phyloP scores from a whole-genome alignment of 2,113 vertebrate species.

The Gallinago undulata region DNA sequence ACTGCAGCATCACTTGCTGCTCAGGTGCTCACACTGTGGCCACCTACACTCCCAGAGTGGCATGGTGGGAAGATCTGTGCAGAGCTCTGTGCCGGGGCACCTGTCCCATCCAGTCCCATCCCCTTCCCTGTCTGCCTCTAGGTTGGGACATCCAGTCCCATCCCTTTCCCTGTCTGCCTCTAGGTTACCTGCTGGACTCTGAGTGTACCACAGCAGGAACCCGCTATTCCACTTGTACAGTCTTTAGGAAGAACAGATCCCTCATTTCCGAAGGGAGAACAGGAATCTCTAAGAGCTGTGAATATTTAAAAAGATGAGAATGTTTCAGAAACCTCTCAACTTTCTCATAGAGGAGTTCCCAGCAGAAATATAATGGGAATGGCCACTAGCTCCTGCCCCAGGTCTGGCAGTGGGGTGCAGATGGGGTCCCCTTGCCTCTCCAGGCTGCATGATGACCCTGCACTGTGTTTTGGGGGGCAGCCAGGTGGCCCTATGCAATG shows the following conservation, averaged over 20 bases:
- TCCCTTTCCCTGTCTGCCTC: neutral
- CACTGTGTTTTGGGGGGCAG: rapidly evolving
- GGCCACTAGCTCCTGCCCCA: neutral
- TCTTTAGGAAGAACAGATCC: neutral
- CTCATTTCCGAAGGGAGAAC: neutral
- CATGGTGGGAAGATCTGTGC: neutral
- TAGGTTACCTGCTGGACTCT: neutral
- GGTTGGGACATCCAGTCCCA: neutral
- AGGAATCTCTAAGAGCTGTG: neutral
- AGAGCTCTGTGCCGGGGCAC: neutral
- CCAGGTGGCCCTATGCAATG: neutral
- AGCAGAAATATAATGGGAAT: neutral
- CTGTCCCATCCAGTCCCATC: neutral
- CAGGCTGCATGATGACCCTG: neutral
- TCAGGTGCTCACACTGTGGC: neutral
- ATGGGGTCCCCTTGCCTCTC: neutral
- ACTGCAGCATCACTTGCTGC: neutral
- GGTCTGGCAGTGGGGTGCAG: neutral
- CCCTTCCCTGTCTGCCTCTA: neutral
- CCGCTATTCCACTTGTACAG: neutral
- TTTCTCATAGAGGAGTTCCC: neutral
- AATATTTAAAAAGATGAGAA: neutral
- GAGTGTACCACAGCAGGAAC: neutral
- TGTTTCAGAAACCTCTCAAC: neutral
- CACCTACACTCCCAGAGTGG: rapidly evolving